Evolutionary conservation across 1,140 invertebrate species (phyloP).

Genomic region (Eufriesea mexicana): DNA sequence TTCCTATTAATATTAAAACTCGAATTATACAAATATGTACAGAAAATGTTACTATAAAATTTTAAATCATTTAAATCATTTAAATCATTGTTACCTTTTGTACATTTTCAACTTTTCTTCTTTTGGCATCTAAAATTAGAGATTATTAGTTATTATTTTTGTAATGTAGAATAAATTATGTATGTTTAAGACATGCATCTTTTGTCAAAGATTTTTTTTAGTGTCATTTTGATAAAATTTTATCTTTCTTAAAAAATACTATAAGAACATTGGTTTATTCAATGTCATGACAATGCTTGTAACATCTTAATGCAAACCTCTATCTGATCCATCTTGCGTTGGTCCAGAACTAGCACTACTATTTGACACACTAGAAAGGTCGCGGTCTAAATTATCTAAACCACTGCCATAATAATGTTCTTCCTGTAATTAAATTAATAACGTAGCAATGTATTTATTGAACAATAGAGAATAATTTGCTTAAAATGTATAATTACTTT

Average conservation of each 20-base stretch:
- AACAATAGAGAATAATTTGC: background rate
- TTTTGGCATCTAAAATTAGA: slow-evolving; percentile 84
- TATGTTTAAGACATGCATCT: background rate
- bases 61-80: slow-evolving; percentile 71
- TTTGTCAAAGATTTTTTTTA: background rate
- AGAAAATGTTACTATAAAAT: slow-evolving; percentile 45
- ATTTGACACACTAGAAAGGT: slow-evolving; percentile 83
- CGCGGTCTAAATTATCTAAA: slow-evolving; percentile 80
- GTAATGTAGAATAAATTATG: background rate
- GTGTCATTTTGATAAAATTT: background rate
- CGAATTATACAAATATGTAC: background rate
- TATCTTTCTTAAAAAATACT: slow-evolving; percentile 1
- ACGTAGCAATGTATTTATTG: background rate
- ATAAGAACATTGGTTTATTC: background rate
- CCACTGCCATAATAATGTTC: slow-evolving; percentile 81
- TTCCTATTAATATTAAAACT: slow-evolving; percentile 71
- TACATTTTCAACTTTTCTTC: slow-evolving; percentile 90
- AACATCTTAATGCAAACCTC: slow-evolving; percentile 75
- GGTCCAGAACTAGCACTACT: slow-evolving; percentile 81
- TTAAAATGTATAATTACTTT: slow-evolving; percentile 71
- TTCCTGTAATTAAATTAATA: slow-evolving; percentile 75
- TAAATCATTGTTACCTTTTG: slow-evolving; percentile 87
- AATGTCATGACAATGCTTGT: background rate
- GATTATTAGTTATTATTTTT: slow-evolving; percentile 20
- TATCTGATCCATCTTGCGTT: slow-evolving; percentile 82